Conservation (phyloP, 2,113 vertebrate species). For the Ondatra zibethicus region DNA sequence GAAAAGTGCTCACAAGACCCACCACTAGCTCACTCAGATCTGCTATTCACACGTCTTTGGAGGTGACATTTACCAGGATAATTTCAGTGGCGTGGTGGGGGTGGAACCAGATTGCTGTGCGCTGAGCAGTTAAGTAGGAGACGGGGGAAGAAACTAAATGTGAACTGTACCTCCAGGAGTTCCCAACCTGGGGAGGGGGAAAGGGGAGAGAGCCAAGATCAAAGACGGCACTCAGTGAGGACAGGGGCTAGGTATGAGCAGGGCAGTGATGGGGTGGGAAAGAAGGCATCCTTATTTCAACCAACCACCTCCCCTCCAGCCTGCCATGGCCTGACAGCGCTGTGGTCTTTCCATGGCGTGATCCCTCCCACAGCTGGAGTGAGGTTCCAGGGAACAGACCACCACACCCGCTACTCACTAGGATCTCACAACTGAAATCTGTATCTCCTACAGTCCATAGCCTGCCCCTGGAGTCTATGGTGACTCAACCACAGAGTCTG, state of each 20-base stretch:
- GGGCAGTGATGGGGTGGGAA: too few species aligned
- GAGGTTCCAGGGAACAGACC: too few species aligned
- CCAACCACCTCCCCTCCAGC: neutral
- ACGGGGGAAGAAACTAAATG: neutral
- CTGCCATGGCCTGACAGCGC: neutral
- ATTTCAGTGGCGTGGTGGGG: neutral
- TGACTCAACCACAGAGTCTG: neutral
- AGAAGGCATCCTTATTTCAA: neutral
- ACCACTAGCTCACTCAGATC: neutral
- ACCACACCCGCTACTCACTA: neutral
- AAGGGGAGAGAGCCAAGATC: neutral
- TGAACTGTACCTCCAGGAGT: neutral
- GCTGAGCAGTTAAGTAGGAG: neutral
- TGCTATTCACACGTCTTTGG: neutral
- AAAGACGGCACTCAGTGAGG: neutral
- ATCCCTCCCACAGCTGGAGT: neutral
- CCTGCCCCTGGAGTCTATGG: neutral
- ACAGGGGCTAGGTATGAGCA: neutral
- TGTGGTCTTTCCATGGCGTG: neutral
- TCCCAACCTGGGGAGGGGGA: neutral
- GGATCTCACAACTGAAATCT: neutral
- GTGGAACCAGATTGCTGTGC: slow-evolving; percentile 29
- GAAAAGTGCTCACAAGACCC: neutral
- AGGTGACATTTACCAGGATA: slow-evolving; percentile 37
- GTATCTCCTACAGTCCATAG: neutral